Evolutionary conservation across 2,797 vertebrate species (phyloP).

Genomic region (Gymnothorax javanicus): DNA sequence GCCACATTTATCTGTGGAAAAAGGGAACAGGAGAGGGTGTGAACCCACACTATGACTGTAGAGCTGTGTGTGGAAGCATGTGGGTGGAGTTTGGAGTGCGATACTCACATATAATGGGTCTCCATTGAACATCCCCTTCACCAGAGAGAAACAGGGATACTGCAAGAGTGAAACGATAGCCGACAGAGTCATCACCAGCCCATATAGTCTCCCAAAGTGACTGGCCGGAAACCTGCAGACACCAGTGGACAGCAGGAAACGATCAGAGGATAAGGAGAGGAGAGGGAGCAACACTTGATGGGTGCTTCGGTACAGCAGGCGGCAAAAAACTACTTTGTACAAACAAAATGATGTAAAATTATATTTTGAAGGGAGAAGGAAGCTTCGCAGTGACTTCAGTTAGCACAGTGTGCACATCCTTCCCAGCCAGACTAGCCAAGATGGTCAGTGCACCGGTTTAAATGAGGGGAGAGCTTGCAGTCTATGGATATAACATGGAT

Average conservation of each 20-base stretch:
- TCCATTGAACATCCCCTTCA: constrained; percentile 71
- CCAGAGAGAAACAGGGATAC: constrained; percentile 81
- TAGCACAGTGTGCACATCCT: too few species aligned
- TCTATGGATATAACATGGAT: too few species aligned
- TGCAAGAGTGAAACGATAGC: constrained; percentile 83
- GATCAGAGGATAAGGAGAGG: neutral
- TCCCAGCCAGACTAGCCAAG: too few species aligned
- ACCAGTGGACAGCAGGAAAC: neutral
- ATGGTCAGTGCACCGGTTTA: too few species aligned
- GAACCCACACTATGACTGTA: neutral
- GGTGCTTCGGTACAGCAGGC: too few species aligned
- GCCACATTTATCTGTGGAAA: constrained; percentile 78
- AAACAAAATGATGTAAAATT: too few species aligned
- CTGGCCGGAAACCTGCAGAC: constrained; percentile 79
- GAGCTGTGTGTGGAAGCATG: neutral
- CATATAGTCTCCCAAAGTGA: constrained; percentile 91
- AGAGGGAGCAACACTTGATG: neutral
- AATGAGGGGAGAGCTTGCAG: too few species aligned
- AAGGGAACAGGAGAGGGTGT: neutral
- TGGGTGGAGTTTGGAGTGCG: neutral
- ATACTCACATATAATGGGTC: constrained; percentile 85
- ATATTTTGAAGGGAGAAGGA: too few species aligned
- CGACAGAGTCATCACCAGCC: constrained; percentile 81
- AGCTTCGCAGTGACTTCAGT: too few species aligned
- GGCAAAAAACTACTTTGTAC: too few species aligned